Percentiles rank a stretch among this genome's conserved stretches.
phyloP scores from a whole-genome alignment of 1,140 invertebrate species.

The Cecropterus lyciades region DNA sequence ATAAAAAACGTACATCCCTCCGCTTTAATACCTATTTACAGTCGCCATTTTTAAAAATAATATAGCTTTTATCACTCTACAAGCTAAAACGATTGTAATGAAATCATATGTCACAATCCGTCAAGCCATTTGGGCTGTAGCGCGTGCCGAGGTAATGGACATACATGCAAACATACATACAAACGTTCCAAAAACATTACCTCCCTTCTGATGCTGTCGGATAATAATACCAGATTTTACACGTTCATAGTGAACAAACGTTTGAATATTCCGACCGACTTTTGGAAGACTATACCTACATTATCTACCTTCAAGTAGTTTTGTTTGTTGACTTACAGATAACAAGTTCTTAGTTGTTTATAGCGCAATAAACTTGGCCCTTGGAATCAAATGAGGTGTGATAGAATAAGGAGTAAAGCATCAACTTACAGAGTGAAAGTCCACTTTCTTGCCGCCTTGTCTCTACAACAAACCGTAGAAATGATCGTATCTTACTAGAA shows the following conservation, averaged over 20 bases:
- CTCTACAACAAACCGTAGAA: conserved; percentile 53
- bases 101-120: no score
- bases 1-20: no score
- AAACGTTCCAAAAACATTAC: no score
- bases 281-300: conserved; percentile 17
- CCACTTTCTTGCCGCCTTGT: conserved; percentile 73
- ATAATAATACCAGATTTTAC: no score
- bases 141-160: no score
- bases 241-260: neutral
- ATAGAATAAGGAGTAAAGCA: conserved; percentile 78
- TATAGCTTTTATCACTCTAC: no score
- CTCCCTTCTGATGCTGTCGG: no score
- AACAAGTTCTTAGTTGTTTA: conserved; percentile 54
- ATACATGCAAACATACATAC: no score
- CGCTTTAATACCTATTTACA: no score
- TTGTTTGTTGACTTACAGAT: conserved; percentile 37
- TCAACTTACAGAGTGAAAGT: conserved; percentile 79
- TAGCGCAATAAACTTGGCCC: conserved; percentile 66
- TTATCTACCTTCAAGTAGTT: conserved; percentile 39
- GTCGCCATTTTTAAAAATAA: no score
- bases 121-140: no score
- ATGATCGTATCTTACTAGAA: conserved; percentile 54
- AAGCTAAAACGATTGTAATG: no score
- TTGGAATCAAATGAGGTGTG: conserved; percentile 74
- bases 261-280: conserved; percentile 14